Evolutionary conservation across 2,797 vertebrate genomes (phyloP), one percentile per base, ranked within the genome.

Genomic region (Picus viridis): DNA sequence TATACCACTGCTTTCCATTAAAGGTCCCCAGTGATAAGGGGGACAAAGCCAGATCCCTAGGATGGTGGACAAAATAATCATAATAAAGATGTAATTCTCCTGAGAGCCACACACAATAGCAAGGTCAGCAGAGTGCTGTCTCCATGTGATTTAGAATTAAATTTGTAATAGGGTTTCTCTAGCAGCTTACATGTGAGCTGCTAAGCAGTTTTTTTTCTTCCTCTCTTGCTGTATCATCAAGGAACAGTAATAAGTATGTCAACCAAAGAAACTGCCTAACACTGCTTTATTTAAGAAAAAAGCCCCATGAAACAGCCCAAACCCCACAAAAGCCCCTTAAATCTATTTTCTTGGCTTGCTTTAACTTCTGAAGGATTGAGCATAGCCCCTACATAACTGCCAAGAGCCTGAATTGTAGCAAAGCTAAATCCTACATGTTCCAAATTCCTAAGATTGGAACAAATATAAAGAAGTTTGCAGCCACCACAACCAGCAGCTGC

Each of bases 381-480:
- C 56, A 59, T 14, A 39, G n/a, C 24, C 74, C 78, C 56, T 69
- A 45, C n/a, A 34, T 72, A 62, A 86, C 63, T 62, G 67, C 56
- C 77, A 91, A 72, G 61, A 63, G 61, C 59, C 56, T 65, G 26
- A 85, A 73, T 34, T 18, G 5, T 6, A 75, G 82, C 72, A 83
- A 77, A 83, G 70, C 63, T 82, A 92, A 91, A 88, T 65, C 57
- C 39, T 73, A 79, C 26, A 27, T 32, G 45, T 32, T 90, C 68
- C 68, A 67, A 74, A 94, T 88, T 73, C 78, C 71, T 30, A 61
- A 82, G 39, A 82, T 1, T 79, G 51, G 83, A 88, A 72, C 59
- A 79, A 68, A 69, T 80, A 76, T 72, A 87, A 85, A 93, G 86
- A 68, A 91, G 68, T 77, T 53, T n/a, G 18, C 57, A 84, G 75